Base-by-base conservation (phyloP, 1,140 invertebrate genomes). In the Drosophila triauraria region DNA sequence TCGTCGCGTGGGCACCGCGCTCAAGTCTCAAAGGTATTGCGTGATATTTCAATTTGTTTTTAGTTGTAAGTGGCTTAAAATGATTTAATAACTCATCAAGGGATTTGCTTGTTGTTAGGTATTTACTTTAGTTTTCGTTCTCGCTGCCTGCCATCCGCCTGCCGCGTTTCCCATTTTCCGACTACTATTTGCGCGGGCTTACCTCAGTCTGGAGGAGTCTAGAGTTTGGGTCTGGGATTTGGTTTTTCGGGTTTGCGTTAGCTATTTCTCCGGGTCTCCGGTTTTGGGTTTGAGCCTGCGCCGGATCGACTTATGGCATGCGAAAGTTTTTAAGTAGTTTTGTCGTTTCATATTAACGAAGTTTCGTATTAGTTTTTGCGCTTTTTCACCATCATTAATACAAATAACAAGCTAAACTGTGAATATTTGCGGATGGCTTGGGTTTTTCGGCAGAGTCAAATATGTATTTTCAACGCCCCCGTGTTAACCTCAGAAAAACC, bases 31-130 rank as follows among this genome's bases (percentile, higher is more conserved):
- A 74, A 85, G 85, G 85, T 85, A 90, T 90, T 90, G 85, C 85
- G 85, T 90, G 85, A 90, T 90, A 90, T 90, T 90, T 90, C 85
- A 90, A 90, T 90, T 90, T 90, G 85, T 90, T 90, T 90, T 90
- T 90, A 90, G 85, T 90, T 90, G 85, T 90, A 90, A 90, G 85
- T 90, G 85, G 85, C 85, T 90, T 90, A 90, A 90, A 90, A 90
- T 90, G 85, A 90, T 90, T 90, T 90, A 90, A 90, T 90, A 90
- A 90, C 85, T 90, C 85, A 90, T 90, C 85, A 90, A 91, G 85
- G 85, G 85, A 90, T 90, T 90, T 90, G 64, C 85, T 87, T 83
- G 84, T 87, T 90, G 82, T 88, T 90, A 56, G 58, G 63, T 88
- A 88, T 88, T 88, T 90, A 84, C 85, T 76, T 88, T 88, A 90